Percentiles rank a stretch among this genome's conserved stretches.
Evolutionary conservation across 1,140 invertebrate species (phyloP).

Genomic region (Bombus sibiricus): DNA sequence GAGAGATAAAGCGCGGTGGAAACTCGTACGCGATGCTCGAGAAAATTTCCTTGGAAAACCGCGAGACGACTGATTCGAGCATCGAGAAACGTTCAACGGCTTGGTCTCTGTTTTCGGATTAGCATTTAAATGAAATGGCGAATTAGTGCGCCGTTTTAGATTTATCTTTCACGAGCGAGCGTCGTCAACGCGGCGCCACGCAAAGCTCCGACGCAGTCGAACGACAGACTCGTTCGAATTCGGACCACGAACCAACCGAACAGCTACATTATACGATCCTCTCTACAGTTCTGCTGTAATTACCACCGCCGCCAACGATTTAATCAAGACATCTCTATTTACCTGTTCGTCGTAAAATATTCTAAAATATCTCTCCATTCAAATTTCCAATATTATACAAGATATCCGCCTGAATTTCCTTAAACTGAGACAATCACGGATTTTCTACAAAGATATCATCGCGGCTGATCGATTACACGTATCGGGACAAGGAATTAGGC

Average conservation of each 20-base stretch:
- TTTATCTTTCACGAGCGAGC: conserved; percentile 28
- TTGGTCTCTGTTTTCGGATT: conserved; percentile 35
- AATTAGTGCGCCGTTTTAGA: conserved; percentile 43
- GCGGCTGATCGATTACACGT: background rate
- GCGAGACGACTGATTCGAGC: background rate
- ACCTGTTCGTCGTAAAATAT: conserved; percentile 3
- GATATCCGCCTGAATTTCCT: background rate
- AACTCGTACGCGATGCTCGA: too few relatives aligned
- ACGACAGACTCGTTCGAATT: conserved; percentile 41
- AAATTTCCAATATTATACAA: background rate
- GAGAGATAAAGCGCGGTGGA: background rate
- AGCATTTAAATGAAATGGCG: conserved; percentile 48
- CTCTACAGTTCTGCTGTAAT: conserved; percentile 14
- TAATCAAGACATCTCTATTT: conserved; percentile 40
- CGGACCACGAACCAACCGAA: conserved; percentile 28
- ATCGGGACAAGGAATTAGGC: background rate
- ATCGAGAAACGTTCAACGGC: conserved; percentile 4
- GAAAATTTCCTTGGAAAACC: background rate
- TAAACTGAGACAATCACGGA: fast-evolving
- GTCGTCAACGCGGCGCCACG: background rate
- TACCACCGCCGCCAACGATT: conserved; percentile 4
- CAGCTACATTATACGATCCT: conserved; percentile 34
- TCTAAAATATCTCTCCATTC: background rate
- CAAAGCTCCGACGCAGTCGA: background rate
- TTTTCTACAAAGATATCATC: background rate